phyloP scores from a whole-genome alignment of 1,140 invertebrate genomes.

The Pseudomyrmex dendroicus region DNA sequence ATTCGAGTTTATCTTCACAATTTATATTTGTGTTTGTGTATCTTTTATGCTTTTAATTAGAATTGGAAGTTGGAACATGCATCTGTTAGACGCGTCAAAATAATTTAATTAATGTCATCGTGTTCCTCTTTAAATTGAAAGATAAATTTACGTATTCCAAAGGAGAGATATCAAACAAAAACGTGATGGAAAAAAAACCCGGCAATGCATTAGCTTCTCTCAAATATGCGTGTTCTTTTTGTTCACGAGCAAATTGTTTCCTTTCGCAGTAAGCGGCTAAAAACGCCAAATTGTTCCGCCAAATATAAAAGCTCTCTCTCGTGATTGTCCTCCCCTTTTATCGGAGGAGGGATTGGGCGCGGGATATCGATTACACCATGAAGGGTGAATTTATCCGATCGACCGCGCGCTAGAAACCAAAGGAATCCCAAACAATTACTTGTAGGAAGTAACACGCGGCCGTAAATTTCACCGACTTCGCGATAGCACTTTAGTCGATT shows the following conservation, averaged over 20 bases:
- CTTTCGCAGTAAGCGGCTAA: slow-evolving; percentile 10
- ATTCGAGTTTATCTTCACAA: no score
- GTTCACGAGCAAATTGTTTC: slow-evolving; percentile 11
- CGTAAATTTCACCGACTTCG: slow-evolving; percentile 42
- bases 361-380: slow-evolving; percentile 65
- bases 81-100: no score
- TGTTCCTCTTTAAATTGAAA: no score
- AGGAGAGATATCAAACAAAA: no score
- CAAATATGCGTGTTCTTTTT: neutral
- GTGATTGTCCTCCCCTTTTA: slow-evolving; percentile 64
- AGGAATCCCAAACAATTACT: slow-evolving; percentile 71
- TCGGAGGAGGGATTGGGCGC: slow-evolving; percentile 5
- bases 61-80: no score
- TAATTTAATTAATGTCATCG: no score
- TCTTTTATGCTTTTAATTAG: no score
- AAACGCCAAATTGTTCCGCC: slow-evolving; percentile 13
- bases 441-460: slow-evolving; percentile 53
- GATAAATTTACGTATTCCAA: no score
- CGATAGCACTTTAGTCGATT: slow-evolving; percentile 54
- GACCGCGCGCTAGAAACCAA: slow-evolving; percentile 24
- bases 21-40: no score
- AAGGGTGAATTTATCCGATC: slow-evolving; percentile 63
- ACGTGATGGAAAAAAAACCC: neutral
- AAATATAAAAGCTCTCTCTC: slow-evolving; percentile 42
- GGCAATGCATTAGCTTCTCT: slow-evolving; percentile 1